These are phyloP conservation scores for Synanthedon formicaeformis DNA, from an alignment of 2,888 invertebrate species.

Conservation along the genomic window DNA sequence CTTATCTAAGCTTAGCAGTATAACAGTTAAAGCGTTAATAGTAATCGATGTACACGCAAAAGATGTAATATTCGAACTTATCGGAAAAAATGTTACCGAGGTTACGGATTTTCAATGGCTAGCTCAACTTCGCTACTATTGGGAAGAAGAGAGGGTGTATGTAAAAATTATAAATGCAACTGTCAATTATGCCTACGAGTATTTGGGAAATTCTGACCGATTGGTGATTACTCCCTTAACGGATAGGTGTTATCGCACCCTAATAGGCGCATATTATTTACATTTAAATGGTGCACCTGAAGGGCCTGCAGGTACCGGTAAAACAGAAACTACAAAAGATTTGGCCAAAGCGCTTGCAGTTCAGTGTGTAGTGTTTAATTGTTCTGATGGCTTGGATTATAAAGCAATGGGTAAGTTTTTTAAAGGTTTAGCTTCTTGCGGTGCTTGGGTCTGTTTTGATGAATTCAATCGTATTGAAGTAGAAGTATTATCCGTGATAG, in stretches of 20 bases:
- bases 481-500: slow-evolving; percentile 87
- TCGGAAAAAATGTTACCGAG: slow-evolving; percentile 73
- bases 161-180: slow-evolving; percentile 85
- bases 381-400: slow-evolving; percentile 87
- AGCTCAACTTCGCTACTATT: slow-evolving; percentile 85
- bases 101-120: slow-evolving; percentile 88
- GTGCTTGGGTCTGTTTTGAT: slow-evolving; percentile 91
- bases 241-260: slow-evolving; percentile 84
- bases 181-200: slow-evolving; percentile 85
- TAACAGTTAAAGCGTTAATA: slow-evolving; percentile 84
- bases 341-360: slow-evolving; percentile 92
- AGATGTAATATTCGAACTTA: slow-evolving; percentile 79
- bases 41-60: slow-evolving; percentile 89
- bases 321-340: slow-evolving; percentile 93
- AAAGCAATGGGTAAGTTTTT: slow-evolving; percentile 89
- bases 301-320: slow-evolving; percentile 89
- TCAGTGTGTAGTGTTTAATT: slow-evolving; percentile 90
- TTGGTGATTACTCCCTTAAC: slow-evolving; percentile 82
- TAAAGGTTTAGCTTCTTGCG: slow-evolving; percentile 85
- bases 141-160: slow-evolving; percentile 75
- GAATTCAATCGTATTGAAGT: slow-evolving; percentile 89
- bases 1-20: slow-evolving; percentile 77
- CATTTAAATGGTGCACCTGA: slow-evolving; percentile 88
- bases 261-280: slow-evolving; percentile 85
- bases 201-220: slow-evolving; percentile 83